These are phyloP conservation scores for Drosophila leonis DNA, from an alignment of 2,888 invertebrate species.

Conservation along the genomic window DNA sequence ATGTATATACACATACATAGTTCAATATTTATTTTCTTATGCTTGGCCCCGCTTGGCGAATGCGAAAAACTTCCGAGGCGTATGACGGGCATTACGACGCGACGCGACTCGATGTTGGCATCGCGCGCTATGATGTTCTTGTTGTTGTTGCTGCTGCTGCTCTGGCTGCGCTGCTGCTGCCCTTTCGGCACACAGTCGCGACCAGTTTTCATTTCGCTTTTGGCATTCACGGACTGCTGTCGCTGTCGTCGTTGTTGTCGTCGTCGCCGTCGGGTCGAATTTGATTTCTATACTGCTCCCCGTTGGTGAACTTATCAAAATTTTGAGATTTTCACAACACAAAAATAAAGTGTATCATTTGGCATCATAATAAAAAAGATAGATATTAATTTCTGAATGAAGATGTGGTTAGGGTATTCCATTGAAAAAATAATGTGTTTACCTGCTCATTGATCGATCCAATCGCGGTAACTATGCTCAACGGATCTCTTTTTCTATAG, in stretches of 20 bases:
- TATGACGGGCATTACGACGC: constrained; percentile 33
- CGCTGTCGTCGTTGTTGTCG: constrained; percentile 23
- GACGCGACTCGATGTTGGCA: constrained; percentile 18
- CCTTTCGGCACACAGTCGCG: constrained; percentile 64
- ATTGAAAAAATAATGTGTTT: constrained; percentile 6
- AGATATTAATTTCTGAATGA: constrained; percentile 1
- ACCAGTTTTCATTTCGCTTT: constrained; percentile 75
- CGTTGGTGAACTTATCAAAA: constrained; percentile 15
- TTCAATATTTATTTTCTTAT: constrained; percentile 15
- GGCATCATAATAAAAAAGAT: not conserved
- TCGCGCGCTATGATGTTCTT: constrained; percentile 15
- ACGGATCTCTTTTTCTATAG: not conserved
- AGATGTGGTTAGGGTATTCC: constrained; percentile 14
- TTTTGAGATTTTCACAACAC: constrained; percentile 1
- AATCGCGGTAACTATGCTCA: not conserved
- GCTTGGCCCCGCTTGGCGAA: constrained; percentile 33
- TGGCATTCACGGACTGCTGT: constrained; percentile 64
- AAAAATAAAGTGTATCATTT: constrained; percentile 5
- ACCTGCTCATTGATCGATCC: not conserved
- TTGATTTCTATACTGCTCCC: constrained; percentile 24
- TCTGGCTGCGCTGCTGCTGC: constrained; percentile 34
- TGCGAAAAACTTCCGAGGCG: constrained; percentile 42
- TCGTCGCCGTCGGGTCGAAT: constrained; percentile 60
- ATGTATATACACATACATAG: not conserved
- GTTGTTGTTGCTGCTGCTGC: constrained; percentile 28